Percentiles rank a stretch among this genome's conserved stretches.
phyloP scores from a whole-genome alignment of 2,797 vertebrate species.

The Betta splendens region DNA sequence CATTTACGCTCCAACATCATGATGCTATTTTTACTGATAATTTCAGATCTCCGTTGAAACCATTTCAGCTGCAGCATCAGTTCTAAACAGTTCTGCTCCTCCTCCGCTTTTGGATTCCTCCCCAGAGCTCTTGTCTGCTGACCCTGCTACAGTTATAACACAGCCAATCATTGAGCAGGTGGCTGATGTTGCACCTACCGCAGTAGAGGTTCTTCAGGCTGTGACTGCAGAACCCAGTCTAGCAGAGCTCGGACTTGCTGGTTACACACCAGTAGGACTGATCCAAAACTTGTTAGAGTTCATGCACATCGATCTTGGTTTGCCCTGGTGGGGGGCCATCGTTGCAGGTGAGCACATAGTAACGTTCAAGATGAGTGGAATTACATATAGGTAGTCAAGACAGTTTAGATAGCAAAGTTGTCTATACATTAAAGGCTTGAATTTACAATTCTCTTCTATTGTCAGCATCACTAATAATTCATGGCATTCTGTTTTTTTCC shows the following conservation, averaged over 20 bases:
- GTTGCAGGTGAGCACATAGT: constrained; percentile 78
- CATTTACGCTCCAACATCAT: not conserved
- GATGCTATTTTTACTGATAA: not conserved
- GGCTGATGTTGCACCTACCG: constrained; percentile 66
- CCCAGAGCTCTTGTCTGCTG: constrained; percentile 19
- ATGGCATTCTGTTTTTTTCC: not conserved
- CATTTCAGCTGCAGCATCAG: constrained; percentile 14
- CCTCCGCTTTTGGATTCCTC: constrained; percentile 13
- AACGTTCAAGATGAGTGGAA: not conserved
- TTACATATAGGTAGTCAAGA: not conserved
- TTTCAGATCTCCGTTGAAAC: constrained; percentile 55
- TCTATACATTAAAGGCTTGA: no score
- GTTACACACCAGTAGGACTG: constrained; percentile 86
- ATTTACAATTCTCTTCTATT: no score
- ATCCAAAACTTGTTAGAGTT: constrained; percentile 87
- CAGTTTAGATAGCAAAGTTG: not conserved
- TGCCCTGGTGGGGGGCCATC: constrained; percentile 95
- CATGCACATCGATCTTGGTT: constrained; percentile 84
- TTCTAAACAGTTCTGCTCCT: constrained; percentile 22
- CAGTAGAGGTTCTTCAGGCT: constrained; percentile 76
- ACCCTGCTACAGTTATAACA: constrained; percentile 21
- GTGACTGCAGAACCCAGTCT: constrained; percentile 77
- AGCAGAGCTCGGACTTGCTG: constrained; percentile 83
- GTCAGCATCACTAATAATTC: not conserved
- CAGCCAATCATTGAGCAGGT: constrained; percentile 57